Percentiles rank a stretch among this genome's conserved stretches.
Evolutionary conservation across 2,888 invertebrate species (phyloP).

Genomic region (Boloria euphrosyne): DNA sequence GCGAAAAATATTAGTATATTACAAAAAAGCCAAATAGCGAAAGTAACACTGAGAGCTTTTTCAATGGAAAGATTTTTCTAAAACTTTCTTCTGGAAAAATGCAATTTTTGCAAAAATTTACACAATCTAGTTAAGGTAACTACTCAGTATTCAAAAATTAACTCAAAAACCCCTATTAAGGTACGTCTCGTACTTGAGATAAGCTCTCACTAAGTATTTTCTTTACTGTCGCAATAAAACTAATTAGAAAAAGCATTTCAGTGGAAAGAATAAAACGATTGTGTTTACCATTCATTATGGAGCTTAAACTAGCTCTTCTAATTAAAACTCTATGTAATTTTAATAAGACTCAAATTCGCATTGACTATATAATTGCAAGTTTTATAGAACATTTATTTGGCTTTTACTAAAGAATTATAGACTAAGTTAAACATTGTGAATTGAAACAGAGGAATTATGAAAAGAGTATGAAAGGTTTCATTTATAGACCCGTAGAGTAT

Average conservation of each 20-base stretch:
- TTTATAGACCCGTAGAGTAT: too few relatives aligned
- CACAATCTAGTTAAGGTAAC: too few relatives aligned
- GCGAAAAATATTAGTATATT: too few relatives aligned
- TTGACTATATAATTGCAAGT: background rate
- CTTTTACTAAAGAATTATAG: background rate
- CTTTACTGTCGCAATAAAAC: conserved; percentile 23
- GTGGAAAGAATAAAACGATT: conserved; percentile 22
- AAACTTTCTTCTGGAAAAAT: too few relatives aligned
- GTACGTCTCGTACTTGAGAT: background rate
- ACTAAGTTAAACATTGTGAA: background rate
- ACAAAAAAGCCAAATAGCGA: too few relatives aligned
- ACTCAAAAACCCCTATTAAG: conserved; percentile 1
- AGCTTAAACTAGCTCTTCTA: background rate
- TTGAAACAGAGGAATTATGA: background rate
- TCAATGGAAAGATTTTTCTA: too few relatives aligned
- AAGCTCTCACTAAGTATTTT: conserved; percentile 10
- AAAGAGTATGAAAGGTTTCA: background rate
- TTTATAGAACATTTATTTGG: background rate
- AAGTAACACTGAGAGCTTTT: too few relatives aligned
- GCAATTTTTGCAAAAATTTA: too few relatives aligned
- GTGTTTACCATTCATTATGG: conserved; percentile 23
- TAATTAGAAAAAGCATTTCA: conserved; percentile 28
- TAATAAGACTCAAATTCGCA: background rate
- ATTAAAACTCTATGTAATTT: background rate
- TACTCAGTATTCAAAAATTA: background rate